Percentiles rank a stretch among this genome's conserved stretches.
These are phyloP conservation scores for Helicoverpa assulta DNA, from an alignment of 2,888 invertebrate species.

Conservation along the genomic window DNA sequence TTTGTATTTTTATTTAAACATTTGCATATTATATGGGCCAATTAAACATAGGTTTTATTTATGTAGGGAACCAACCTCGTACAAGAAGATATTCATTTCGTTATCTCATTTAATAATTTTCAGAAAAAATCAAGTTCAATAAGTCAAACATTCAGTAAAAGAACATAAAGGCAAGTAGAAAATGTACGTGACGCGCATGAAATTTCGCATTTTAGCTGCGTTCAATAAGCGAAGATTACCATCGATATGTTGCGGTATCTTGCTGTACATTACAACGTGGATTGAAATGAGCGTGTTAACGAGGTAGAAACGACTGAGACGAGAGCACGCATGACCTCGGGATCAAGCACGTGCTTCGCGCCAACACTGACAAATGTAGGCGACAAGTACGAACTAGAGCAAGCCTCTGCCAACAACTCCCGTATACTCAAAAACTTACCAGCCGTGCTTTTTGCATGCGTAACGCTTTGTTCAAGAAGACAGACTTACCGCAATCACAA, in stretches of 20 bases:
- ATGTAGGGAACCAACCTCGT: slow-evolving; percentile 20
- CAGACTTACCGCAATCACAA: slow-evolving; percentile 55
- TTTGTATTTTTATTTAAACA: slow-evolving; percentile 71
- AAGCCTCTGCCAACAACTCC: slow-evolving; percentile 54
- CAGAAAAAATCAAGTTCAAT: not conserved
- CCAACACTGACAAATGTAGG: slow-evolving; percentile 73
- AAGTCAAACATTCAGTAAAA: not conserved
- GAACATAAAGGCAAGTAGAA: not conserved
- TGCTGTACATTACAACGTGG: slow-evolving; percentile 68
- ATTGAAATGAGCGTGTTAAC: slow-evolving; percentile 78
- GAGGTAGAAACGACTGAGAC: slow-evolving; percentile 75
- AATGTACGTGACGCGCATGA: slow-evolving; percentile 13
- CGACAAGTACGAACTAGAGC: slow-evolving; percentile 71
- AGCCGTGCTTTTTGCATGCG: slow-evolving; percentile 48
- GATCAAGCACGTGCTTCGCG: slow-evolving; percentile 77
- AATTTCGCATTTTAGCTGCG: slow-evolving; percentile 35
- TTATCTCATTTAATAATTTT: slow-evolving; percentile 28
- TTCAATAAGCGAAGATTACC: slow-evolving; percentile 59
- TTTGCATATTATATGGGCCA: slow-evolving; percentile 77
- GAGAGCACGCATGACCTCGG: slow-evolving; percentile 76
- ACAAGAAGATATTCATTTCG: not conserved
- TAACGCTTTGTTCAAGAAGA: slow-evolving; percentile 47
- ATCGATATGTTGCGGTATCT: slow-evolving; percentile 65
- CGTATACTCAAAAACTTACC: slow-evolving; percentile 35
- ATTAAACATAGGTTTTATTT: slow-evolving; percentile 49